These are phyloP conservation scores for Calycopis cecrops DNA, from an alignment of 1,140 invertebrate genomes.

Conservation along the genomic window DNA sequence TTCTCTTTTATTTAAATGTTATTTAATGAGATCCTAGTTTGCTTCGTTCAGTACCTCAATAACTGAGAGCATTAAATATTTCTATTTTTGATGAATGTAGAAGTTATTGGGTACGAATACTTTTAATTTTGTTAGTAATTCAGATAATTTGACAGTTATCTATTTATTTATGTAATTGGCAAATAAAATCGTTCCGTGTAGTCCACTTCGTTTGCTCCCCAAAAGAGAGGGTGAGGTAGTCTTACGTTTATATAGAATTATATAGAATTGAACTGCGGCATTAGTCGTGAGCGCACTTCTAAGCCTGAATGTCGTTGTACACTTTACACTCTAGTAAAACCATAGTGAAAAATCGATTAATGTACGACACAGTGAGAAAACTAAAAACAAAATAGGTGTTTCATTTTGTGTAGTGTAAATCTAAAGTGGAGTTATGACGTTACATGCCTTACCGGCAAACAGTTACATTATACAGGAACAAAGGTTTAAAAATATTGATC, in stretches of 20 bases:
- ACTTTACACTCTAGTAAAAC: slow-evolving; percentile 29
- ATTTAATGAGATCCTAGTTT: too few species aligned
- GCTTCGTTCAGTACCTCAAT: too few species aligned
- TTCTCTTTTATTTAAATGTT: too few species aligned
- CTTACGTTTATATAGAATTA: slow-evolving; percentile 35
- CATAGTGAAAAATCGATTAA: slow-evolving; percentile 42
- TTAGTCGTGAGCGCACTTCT: slow-evolving; percentile 43
- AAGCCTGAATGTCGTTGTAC: slow-evolving; percentile 64
- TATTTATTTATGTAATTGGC: too few species aligned
- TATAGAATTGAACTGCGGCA: slow-evolving; percentile 46
- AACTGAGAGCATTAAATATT: too few species aligned
- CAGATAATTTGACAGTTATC: too few species aligned
- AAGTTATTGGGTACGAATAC: too few species aligned
- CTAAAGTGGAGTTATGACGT: slow-evolving; percentile 68
- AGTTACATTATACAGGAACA: slow-evolving; percentile 65
- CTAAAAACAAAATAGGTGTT: slow-evolving; percentile 48
- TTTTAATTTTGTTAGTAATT: too few species aligned
- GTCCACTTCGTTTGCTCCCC: neutral
- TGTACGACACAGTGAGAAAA: slow-evolving; percentile 48
- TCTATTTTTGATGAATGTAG: too few species aligned
- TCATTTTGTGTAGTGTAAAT: slow-evolving; percentile 46
- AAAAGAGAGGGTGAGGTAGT: slow-evolving; percentile 32
- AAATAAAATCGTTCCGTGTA: neutral
- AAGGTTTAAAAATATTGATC: slow-evolving; percentile 60
- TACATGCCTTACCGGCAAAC: slow-evolving; percentile 61